Conservation (phyloP, 2,113 vertebrate species). For the Petrocephalus zakoni region DNA sequence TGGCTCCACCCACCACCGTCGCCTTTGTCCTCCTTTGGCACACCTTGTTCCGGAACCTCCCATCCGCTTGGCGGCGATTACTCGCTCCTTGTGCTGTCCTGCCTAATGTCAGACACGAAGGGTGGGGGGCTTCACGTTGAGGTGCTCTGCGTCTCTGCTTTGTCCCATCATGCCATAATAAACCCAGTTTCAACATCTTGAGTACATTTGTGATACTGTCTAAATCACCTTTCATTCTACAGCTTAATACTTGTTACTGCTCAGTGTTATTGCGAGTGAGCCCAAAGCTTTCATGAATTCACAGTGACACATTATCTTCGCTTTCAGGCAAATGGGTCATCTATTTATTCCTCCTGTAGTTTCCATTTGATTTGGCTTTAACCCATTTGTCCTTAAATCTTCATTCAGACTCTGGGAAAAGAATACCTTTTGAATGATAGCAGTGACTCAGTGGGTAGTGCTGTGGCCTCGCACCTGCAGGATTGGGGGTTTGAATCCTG, state of each 20-base stretch:
- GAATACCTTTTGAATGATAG: no score
- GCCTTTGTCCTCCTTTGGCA: neutral
- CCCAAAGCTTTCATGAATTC: neutral
- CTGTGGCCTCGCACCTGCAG: neutral
- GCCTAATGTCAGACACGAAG: neutral
- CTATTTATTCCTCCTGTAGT: neutral
- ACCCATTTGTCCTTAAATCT: constrained; percentile 37
- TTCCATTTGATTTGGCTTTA: constrained; percentile 25
- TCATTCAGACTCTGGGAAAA: constrained; percentile 32
- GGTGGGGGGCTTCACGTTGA: neutral
- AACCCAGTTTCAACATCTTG: neutral
- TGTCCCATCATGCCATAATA: neutral
- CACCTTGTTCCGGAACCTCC: neutral
- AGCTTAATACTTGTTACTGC: neutral
- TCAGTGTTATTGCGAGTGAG: neutral
- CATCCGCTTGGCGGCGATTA: neutral
- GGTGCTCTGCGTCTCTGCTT: neutral
- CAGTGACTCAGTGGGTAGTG: neutral
- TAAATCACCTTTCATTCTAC: neutral
- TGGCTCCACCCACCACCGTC: neutral
- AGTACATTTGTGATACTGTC: neutral
- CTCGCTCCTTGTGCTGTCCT: neutral
- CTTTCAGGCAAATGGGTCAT: neutral
- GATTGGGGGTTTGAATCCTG: neutral
- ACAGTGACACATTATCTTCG: neutral